Percentiles rank a stretch among this genome's conserved stretches.
phyloP scores from a whole-genome alignment of 2,797 vertebrate species.

The Poecilia wingei region DNA sequence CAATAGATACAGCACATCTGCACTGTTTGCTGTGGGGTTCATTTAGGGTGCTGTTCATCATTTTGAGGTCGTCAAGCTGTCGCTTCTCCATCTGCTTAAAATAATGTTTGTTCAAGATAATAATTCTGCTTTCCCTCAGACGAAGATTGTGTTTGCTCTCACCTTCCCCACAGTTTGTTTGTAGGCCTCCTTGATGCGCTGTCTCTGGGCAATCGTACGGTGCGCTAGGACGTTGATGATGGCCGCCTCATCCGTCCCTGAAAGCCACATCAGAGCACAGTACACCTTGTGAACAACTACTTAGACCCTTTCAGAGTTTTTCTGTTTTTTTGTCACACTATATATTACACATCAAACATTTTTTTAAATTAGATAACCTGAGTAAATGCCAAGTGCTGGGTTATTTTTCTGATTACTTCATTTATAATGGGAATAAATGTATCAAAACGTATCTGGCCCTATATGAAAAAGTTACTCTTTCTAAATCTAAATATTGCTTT shows the following conservation, averaged over 20 bases:
- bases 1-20: neutral
- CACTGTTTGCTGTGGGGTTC: neutral
- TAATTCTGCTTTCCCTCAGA: constrained; percentile 5
- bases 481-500: neutral
- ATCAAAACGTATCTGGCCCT: neutral
- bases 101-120: neutral
- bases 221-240: constrained; percentile 83
- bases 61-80: neutral
- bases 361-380: neutral
- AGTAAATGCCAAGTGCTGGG: neutral
- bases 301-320: neutral
- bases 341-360: neutral
- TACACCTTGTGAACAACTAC: neutral
- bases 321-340: neutral
- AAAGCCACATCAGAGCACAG: constrained; percentile 12
- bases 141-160: constrained; percentile 47
- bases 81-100: constrained; percentile 7
- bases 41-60: constrained; percentile 4
- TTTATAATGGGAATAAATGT: neutral
- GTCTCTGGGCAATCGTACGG: constrained; percentile 88
- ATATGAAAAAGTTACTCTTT: neutral
- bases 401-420: neutral
- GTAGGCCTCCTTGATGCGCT: constrained; percentile 89
- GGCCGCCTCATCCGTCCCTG: constrained; percentile 91
- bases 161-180: constrained; percentile 92